These are phyloP conservation scores for Echinometra lucunter DNA, from an alignment of 53 echinoderm and acorn worm genomes.

Conservation along the genomic window DNA sequence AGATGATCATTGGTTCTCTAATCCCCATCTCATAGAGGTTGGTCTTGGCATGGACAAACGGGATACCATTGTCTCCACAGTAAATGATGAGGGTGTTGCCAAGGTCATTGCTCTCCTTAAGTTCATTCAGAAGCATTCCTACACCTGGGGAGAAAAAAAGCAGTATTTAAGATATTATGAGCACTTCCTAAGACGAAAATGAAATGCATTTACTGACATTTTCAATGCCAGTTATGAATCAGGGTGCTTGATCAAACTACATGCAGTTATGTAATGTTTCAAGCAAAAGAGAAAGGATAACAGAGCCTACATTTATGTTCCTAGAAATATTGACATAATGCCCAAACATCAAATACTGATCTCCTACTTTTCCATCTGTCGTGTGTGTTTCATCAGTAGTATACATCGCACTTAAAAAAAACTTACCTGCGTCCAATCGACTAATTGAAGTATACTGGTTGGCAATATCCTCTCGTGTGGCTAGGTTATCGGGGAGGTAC, in stretches of 20 bases:
- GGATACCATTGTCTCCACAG: slow-evolving; percentile 94
- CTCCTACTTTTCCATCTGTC: too few species aligned
- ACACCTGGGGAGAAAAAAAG: slow-evolving; percentile 79
- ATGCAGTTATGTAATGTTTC: too few species aligned
- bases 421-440: slow-evolving; percentile 88
- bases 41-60: slow-evolving; percentile 96
- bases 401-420: too few species aligned
- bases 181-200: neutral
- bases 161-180: neutral
- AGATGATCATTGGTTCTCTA: slow-evolving; percentile 92
- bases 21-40: slow-evolving; percentile 90
- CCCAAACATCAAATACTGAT: too few species aligned
- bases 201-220: too few species aligned
- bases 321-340: too few species aligned
- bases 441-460: slow-evolving; percentile 82
- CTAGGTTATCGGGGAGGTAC: slow-evolving; percentile 81
- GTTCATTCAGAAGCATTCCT: slow-evolving; percentile 87
- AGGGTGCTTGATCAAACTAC: too few species aligned
- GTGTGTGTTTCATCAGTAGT: too few species aligned
- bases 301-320: too few species aligned
- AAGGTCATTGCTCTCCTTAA: slow-evolving; percentile 77
- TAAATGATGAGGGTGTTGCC: slow-evolving; percentile 90
- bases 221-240: too few species aligned
- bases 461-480: slow-evolving; percentile 81
- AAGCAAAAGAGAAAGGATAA: too few species aligned